Base-by-base conservation (phyloP, 2,113 vertebrate species). In the Rhegmatorhina hoffmannsi region DNA sequence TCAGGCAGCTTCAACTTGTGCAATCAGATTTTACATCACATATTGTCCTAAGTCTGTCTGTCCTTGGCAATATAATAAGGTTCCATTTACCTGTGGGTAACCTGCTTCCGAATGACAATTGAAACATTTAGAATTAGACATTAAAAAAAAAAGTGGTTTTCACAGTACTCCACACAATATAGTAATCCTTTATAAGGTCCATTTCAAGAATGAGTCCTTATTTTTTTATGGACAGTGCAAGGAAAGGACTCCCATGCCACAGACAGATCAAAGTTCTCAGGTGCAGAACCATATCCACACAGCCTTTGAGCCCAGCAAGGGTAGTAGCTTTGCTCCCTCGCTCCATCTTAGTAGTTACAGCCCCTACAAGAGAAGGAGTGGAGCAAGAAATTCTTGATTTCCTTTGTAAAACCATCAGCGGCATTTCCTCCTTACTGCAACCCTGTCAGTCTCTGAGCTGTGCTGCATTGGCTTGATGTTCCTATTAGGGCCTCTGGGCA, bases 81-180 rank as follows among this genome's bases (percentile, higher is more conserved):
- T 80, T 55, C 34, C 11, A 87, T 95, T 92, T 95, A 91, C 66
- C 87, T 52, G 74, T 53, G 52, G 67, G 50, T 97, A 59, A 95
- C 38, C 44, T 96, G 68, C 79, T 96, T 79, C 68, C 91, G 47
- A 92, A 96, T n/a, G 67, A 78, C 80, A 87, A 85, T 3, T 46
- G 50, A 84, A 89, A 76, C 19, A 18, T 8, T 80, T 88, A 74
- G 33, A 86, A 83, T 33, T 24, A 91, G 31, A 50, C 5, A 47
- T 47, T n/a, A n/a, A 36, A 21, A n/a, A 25, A 43, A 36, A 34
- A 2, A 60, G n/a, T 25, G 13, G 9, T 23, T 87, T 78, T 68
- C n/a, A 63, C 14, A 70, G 13, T 58, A 58, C 31, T 46, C 28
- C 3, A 1, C 33, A 80, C 16, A 43, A n/a, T 23, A 36, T 19